phyloP scores from a whole-genome alignment of 2,888 invertebrate genomes.

The Caenorhabditis angaria region DNA sequence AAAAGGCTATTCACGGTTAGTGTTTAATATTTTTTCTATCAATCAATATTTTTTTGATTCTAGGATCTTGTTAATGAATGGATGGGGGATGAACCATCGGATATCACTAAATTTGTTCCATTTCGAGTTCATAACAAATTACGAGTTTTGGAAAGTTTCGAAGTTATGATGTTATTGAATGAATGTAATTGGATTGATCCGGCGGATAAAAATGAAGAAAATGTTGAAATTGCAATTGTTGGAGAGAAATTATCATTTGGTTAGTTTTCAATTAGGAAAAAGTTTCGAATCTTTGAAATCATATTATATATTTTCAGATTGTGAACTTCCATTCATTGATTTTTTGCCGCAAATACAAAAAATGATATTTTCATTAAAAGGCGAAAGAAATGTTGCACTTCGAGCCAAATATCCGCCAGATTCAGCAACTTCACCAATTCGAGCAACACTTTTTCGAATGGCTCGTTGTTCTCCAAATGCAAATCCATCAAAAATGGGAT shows the following conservation, averaged over 20 bases:
- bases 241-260: constrained; percentile 41
- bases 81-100: constrained; percentile 80
- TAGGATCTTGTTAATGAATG: constrained; percentile 91
- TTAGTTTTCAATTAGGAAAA: background rate
- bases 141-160: constrained; percentile 73
- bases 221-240: constrained; percentile 63
- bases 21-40: background rate
- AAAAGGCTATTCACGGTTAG: constrained; percentile 87
- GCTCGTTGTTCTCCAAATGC: constrained; percentile 41
- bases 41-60: background rate
- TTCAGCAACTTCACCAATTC: constrained; percentile 45
- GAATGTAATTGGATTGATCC: constrained; percentile 99
- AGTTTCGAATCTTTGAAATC: background rate
- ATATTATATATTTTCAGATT: constrained; percentile 77
- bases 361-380: constrained; percentile 73
- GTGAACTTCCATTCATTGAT: constrained; percentile 91
- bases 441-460: constrained; percentile 36
- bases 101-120: constrained; percentile 92
- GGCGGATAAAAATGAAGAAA: constrained; percentile 61
- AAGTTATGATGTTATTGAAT: constrained; percentile 84
- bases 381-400: constrained; percentile 44
- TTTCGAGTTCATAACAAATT: constrained; percentile 87
- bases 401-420: constrained; percentile 44
- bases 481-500: constrained; percentile 28
- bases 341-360: constrained; percentile 90